A percentile compares a stretch with the other conserved stretches of the same genome.
Evolutionary conservation across 2,797 vertebrate species (phyloP).

Genomic region (Sciurus vulgaris): DNA sequence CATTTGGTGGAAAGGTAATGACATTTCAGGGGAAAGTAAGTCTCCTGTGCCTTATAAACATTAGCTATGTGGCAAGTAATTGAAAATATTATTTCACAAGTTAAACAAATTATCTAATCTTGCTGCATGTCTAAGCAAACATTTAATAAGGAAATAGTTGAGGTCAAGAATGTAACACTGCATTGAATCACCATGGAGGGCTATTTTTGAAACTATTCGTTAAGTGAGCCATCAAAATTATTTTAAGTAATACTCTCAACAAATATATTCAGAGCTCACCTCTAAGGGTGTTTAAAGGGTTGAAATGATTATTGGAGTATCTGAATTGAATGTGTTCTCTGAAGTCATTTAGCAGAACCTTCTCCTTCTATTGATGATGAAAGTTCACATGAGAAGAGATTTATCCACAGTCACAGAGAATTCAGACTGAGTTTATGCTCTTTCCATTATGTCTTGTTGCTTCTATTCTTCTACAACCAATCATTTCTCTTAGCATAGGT

Average conservation of each 20-base stretch:
- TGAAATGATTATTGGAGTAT: background rate
- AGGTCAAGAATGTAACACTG: background rate
- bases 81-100: background rate
- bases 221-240: slow-evolving; percentile 7
- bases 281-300: background rate
- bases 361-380: slow-evolving; percentile 8
- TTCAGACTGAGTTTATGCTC: background rate
- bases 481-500: background rate
- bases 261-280: background rate
- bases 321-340: background rate
- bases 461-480: background rate
- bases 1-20: slow-evolving; percentile 20
- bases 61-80: background rate
- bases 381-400: background rate
- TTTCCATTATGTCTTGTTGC: background rate
- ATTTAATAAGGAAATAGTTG: slow-evolving; percentile 25
- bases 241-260: slow-evolving; percentile 1
- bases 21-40: background rate
- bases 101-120: background rate
- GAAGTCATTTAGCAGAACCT: background rate
- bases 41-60: background rate
- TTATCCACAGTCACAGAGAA: background rate
- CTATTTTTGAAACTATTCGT: slow-evolving; percentile 31
- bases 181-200: background rate
- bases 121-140: background rate